Evolutionary conservation across 2,797 vertebrate genomes (phyloP).

Genomic region (Monodelphis domestica): DNA sequence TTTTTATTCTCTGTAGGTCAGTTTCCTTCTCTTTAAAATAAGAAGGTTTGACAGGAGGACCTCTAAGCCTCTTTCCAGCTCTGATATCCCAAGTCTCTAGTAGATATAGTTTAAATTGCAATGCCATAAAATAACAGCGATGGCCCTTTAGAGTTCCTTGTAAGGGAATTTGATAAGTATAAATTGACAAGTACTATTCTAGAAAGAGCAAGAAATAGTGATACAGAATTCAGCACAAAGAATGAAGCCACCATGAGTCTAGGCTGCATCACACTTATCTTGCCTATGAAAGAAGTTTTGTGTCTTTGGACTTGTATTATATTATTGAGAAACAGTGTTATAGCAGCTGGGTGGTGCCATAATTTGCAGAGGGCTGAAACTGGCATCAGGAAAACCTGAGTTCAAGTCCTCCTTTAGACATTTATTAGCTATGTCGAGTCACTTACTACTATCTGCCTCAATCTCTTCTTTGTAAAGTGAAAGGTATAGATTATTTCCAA

Average conservation of each 20-base stretch:
- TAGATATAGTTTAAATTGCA: not conserved
- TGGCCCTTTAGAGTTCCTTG: not conserved
- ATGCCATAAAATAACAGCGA: not conserved
- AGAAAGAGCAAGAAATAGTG: not conserved
- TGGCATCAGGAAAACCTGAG: not conserved
- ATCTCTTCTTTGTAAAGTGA: not conserved
- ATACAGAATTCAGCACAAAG: not conserved
- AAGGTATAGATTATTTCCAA: not conserved
- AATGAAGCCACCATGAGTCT: not conserved
- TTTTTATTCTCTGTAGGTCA: not conserved
- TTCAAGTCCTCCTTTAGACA: not conserved
- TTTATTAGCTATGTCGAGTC: not conserved
- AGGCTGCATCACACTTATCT: not conserved
- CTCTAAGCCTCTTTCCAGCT: not conserved
- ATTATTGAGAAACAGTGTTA: not conserved
- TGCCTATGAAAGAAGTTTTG: not conserved
- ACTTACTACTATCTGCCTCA: too few species aligned
- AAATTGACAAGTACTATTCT: not conserved
- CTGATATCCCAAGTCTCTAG: not conserved
- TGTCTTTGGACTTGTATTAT: not conserved
- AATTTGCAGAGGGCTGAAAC: not conserved
- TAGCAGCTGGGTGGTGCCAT: not conserved
- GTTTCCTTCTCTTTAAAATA: not conserved
- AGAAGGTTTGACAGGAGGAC: not conserved
- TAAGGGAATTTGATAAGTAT: not conserved